Conservation (phyloP, 2,888 invertebrate species). For the Sialis fuliginosa region DNA sequence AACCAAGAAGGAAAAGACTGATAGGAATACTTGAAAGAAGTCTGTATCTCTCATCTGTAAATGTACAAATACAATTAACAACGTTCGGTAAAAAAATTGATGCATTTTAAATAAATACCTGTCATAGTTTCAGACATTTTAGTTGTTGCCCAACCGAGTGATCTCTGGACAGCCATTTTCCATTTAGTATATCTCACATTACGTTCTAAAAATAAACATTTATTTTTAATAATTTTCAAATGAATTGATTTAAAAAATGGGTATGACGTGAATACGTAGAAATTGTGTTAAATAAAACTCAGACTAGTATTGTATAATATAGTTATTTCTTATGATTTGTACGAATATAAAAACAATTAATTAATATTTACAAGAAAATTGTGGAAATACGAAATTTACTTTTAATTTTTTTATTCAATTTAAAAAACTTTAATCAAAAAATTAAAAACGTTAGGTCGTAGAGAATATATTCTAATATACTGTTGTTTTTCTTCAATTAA, state of each 20-base stretch:
- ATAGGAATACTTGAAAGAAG: conserved; percentile 65
- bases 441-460: too few relatives aligned
- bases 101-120: conserved; percentile 26
- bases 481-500: too few relatives aligned
- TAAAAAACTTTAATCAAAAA: too few relatives aligned
- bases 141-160: conserved; percentile 72
- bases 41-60: conserved; percentile 60
- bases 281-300: neutral
- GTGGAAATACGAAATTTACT: too few relatives aligned
- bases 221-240: neutral
- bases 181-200: conserved; percentile 73
- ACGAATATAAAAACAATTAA: too few relatives aligned
- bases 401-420: too few relatives aligned
- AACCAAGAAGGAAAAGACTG: conserved; percentile 52
- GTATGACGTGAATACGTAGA: neutral
- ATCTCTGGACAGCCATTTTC: conserved; percentile 88
- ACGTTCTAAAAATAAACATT: conserved; percentile 37
- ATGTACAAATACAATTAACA: conserved; percentile 16
- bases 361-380: too few relatives aligned
- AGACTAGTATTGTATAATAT: too few relatives aligned
- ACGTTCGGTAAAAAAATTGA: neutral
- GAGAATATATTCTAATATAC: too few relatives aligned
- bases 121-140: conserved; percentile 62
- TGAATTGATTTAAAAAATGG: neutral
- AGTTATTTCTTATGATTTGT: too few relatives aligned